Base-by-base conservation (phyloP, 2,113 vertebrate species). In the Tupaia tana region DNA sequence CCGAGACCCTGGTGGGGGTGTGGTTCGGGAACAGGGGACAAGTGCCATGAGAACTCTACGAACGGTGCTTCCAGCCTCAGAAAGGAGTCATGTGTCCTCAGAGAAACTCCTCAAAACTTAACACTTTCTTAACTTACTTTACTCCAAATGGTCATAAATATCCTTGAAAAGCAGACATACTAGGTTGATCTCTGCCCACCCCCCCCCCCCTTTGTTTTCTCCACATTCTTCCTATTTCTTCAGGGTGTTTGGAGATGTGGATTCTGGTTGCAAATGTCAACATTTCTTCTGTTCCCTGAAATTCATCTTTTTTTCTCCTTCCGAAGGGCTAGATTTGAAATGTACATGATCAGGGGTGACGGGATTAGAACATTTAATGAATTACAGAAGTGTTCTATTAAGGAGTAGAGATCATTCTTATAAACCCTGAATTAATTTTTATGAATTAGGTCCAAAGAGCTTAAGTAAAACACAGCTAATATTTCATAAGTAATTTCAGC, bases 381-480 rank as follows among this genome's bases (percentile, higher is more conserved):
- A 89, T 91, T 94, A 77, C 43, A 85, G 91, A 93, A 95, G 89
- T 83, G 43, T 97, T 98, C 97, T 98, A 97, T 97, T 95, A 95
- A 96, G 91, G 43, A 97, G 78, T n/a, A 92, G 43, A 59, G 88
- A 96, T 70, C 89, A 89, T 95, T 97, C 92, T 97, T 98, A 93
- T 71, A 98, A 97, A 92, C 54, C 69, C 97, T 93, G 87, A 75
- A 96, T 97, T 97, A 96, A 97, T 97, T 97, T 98, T 98, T 98
- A 98, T 98, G 97, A 98, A 98, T 97, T 87, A 94, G 94, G 97
- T 94, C 86, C 89, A 97, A 98, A 98, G 94, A 97, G 1, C 89
- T 96, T 97, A 98, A 96, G 87, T 97, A 96, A 98, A 98, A 98
- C 92, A 70, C 9, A 97, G 97, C 97, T 98, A 98, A 97, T 98